Evolutionary conservation across 2,888 invertebrate species (phyloP).

Genomic region (Luperina testacea): DNA sequence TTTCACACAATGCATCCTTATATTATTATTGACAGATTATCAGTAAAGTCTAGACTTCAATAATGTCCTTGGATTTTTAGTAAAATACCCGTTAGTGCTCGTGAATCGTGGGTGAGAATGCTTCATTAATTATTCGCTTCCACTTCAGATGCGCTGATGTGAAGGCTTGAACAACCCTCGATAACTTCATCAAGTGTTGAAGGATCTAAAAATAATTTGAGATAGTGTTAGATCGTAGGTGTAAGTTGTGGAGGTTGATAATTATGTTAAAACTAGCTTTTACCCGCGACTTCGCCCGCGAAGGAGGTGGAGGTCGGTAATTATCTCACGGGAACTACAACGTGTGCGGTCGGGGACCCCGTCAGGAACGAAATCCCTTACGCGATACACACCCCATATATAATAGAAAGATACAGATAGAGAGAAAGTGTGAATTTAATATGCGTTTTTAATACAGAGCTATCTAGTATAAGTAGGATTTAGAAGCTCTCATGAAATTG

Average conservation of each 20-base stretch:
- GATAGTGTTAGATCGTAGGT: conserved; percentile 2
- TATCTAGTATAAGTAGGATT: too few relatives aligned
- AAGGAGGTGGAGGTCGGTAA: background rate
- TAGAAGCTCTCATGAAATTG: too few relatives aligned
- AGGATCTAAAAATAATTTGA: conserved; percentile 27
- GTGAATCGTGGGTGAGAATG: conserved; percentile 21
- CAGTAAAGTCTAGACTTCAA: conserved; percentile 31
- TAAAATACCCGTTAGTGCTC: conserved; percentile 13
- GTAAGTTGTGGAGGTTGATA: background rate
- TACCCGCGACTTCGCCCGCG: background rate
- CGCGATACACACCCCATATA: background rate
- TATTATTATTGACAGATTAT: background rate
- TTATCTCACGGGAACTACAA: background rate
- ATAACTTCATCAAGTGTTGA: conserved; percentile 16
- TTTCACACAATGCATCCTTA: background rate
- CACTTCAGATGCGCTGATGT: conserved; percentile 61
- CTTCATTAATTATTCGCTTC: conserved; percentile 63
- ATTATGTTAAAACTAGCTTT: background rate
- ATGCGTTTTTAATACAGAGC: too few relatives aligned
- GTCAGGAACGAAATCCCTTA: background rate
- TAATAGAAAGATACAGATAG: too few relatives aligned
- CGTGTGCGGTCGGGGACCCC: too few relatives aligned
- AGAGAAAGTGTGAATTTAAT: too few relatives aligned
- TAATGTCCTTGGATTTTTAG: conserved; percentile 30
- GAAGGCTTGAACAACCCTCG: conserved; percentile 14